A percentile compares a stretch with the other conserved stretches of the same genome.
Conservation (phyloP, 1,140 invertebrate genomes). For the Harlomillsia oculata region DNA sequence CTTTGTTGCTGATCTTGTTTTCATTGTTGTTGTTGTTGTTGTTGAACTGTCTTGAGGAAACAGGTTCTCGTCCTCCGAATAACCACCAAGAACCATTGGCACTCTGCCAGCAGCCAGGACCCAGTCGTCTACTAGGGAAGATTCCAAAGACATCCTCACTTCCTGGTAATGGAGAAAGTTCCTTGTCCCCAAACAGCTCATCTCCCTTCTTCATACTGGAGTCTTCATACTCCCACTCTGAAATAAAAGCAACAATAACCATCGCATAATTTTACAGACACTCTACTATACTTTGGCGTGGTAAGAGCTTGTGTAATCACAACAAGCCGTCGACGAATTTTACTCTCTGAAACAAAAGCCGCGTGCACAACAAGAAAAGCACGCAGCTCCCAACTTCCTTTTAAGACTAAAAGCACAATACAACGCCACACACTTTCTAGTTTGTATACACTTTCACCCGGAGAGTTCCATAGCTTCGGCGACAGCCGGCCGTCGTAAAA, state of each 20-base stretch:
- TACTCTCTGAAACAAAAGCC: no score
- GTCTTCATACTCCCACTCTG: constrained; percentile 26
- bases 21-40: not conserved
- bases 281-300: not conserved
- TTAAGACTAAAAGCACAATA: no score
- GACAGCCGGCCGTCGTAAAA: no score
- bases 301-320: no score
- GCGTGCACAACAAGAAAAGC: no score
- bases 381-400: no score
- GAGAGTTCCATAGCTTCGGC: no score
- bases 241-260: constrained; percentile 16
- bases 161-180: constrained; percentile 12
- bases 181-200: constrained; percentile 2
- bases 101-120: constrained; percentile 22
- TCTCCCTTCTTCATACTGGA: not conserved
- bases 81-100: constrained; percentile 23
- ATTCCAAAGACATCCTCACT: not conserved
- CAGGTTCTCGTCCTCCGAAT: constrained; percentile 25
- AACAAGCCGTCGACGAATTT: no score
- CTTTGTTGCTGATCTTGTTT: not conserved
- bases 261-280: constrained; percentile 2
- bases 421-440: no score
- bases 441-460: no score
- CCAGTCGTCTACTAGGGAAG: constrained; percentile 4
- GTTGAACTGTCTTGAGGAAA: not conserved